Conservation (phyloP, 2,113 vertebrate species). For the Phalacrocorax pelagicus region DNA sequence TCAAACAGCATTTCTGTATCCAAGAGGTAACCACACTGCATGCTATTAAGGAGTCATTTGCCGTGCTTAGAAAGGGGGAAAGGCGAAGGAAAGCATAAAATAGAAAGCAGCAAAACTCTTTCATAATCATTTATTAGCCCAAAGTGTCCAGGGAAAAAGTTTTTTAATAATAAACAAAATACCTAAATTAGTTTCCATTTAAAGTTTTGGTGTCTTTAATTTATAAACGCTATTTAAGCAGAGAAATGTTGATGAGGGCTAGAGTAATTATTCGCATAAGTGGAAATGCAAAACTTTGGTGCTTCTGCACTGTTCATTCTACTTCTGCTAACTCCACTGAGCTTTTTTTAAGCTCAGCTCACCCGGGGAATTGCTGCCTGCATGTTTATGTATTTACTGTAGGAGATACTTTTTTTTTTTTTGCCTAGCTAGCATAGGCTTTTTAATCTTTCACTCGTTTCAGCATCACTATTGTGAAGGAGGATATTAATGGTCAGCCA, state of each 20-base stretch:
- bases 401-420: constrained; percentile 1
- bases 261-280: constrained; percentile 48
- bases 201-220: constrained; percentile 60
- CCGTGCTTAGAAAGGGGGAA: background rate
- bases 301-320: background rate
- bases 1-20: background rate
- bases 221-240: constrained; percentile 45
- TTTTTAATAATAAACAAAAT: constrained; percentile 48
- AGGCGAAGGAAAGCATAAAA: background rate
- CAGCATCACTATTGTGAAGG: background rate
- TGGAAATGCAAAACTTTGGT: constrained; percentile 52
- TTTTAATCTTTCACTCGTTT: constrained; percentile 46
- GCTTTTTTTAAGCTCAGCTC: constrained; percentile 27
- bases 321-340: constrained; percentile 7
- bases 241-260: constrained; percentile 40
- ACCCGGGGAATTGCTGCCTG: constrained; percentile 20
- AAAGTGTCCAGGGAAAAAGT: constrained; percentile 7
- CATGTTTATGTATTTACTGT: constrained; percentile 58
- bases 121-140: background rate
- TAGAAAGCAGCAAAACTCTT: background rate
- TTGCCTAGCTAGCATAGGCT: constrained; percentile 4
- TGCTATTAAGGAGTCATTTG: background rate
- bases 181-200: constrained; percentile 66
- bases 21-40: background rate
- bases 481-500: background rate